These are phyloP conservation scores for Fundulus diaphanus DNA, from an alignment of 2,797 vertebrate genomes.

Conservation along the genomic window DNA sequence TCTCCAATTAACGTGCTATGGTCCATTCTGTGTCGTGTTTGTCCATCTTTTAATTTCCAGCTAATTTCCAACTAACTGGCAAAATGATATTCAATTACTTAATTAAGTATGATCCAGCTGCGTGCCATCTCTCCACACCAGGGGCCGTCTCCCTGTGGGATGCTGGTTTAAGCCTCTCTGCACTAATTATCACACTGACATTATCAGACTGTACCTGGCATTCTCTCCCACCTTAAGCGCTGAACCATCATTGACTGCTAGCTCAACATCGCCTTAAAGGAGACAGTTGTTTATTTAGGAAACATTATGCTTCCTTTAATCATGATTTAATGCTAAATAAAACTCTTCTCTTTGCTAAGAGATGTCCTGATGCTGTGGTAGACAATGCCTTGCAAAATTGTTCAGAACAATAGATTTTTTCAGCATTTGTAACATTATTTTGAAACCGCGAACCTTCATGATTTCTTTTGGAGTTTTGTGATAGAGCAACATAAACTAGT, in stretches of 20 bases:
- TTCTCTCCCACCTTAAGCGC: slow-evolving; percentile 58
- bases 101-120: slow-evolving; percentile 86
- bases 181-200: slow-evolving; percentile 81
- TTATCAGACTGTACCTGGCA: slow-evolving; percentile 75
- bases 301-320: too few relatives aligned
- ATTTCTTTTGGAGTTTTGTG: neutral
- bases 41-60: slow-evolving; percentile 76
- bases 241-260: slow-evolving; percentile 36
- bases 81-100: slow-evolving; percentile 85
- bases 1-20: slow-evolving; percentile 68
- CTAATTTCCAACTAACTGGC: slow-evolving; percentile 83
- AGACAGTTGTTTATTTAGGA: slow-evolving; percentile 12
- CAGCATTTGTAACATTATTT: neutral
- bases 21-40: slow-evolving; percentile 79
- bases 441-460: neutral
- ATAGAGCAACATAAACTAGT: neutral
- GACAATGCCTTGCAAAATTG: neutral
- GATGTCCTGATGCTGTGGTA: neutral
- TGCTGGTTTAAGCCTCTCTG: slow-evolving; percentile 77
- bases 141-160: slow-evolving; percentile 74
- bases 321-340: too few relatives aligned
- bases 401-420: neutral
- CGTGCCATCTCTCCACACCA: slow-evolving; percentile 80
- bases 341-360: neutral
- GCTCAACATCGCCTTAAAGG: slow-evolving; percentile 29